phyloP scores from a whole-genome alignment of 2,888 invertebrate species.

The Argynnis bischoffii region DNA sequence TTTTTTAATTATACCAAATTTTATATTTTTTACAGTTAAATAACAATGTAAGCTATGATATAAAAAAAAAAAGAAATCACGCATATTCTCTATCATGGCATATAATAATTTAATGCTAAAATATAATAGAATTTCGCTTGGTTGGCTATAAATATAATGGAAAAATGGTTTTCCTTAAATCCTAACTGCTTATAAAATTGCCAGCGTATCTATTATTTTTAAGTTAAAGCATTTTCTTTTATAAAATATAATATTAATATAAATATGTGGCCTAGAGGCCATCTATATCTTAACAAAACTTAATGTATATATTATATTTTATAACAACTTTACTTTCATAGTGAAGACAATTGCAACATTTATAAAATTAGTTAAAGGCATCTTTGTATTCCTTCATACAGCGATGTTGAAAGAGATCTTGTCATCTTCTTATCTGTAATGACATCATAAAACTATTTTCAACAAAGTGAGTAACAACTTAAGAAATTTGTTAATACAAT shows the following conservation, averaged over 20 bases:
- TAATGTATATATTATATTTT: slow-evolving; percentile 36
- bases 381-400: slow-evolving; percentile 18
- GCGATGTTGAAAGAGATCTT: not conserved
- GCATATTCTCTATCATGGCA: too few relatives aligned
- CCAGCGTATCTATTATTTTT: slow-evolving; percentile 5
- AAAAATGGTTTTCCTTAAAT: not conserved
- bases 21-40: too few relatives aligned
- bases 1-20: too few relatives aligned
- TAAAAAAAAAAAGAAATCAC: too few relatives aligned
- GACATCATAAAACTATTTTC: too few relatives aligned
- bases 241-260: slow-evolving; percentile 4
- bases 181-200: slow-evolving; percentile 8
- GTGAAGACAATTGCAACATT: slow-evolving; percentile 36
- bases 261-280: slow-evolving; percentile 7
- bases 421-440: slow-evolving; percentile 21
- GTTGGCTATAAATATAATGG: not conserved
- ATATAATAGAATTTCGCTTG: not conserved
- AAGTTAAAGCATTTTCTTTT: slow-evolving; percentile 16
- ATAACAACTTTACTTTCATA: slow-evolving; percentile 32
- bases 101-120: not conserved
- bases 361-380: slow-evolving; percentile 37
- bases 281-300: slow-evolving; percentile 37
- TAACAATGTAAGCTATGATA: too few relatives aligned
- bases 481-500: too few relatives aligned
- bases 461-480: too few relatives aligned